These are phyloP conservation scores for Zophobas atratus DNA, from an alignment of 1,140 invertebrate genomes.

Conservation along the genomic window DNA sequence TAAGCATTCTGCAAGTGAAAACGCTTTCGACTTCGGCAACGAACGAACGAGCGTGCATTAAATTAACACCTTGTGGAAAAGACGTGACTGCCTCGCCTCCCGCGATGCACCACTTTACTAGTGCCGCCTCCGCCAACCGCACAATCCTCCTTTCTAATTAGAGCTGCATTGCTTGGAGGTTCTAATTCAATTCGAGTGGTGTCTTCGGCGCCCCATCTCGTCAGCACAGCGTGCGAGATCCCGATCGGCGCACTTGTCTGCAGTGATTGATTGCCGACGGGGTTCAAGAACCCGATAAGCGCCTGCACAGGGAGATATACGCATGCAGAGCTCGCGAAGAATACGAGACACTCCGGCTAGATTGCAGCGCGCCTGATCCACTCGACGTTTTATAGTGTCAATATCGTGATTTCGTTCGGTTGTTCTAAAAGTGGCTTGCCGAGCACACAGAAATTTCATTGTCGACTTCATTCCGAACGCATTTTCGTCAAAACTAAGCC, in stretches of 20 bases:
- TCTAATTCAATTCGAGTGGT: not conserved
- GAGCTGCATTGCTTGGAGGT: not conserved
- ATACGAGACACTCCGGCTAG: conserved; percentile 20
- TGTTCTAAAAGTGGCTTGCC: conserved; percentile 3
- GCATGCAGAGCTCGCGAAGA: not conserved
- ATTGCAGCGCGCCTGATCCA: conserved; percentile 13
- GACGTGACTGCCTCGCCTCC: too few relatives aligned
- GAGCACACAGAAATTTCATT: conserved; percentile 29
- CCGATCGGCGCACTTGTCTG: conserved; percentile 13
- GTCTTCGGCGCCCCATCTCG: not conserved
- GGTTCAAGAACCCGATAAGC: conserved; percentile 39
- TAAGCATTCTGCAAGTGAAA: conserved; percentile 19
- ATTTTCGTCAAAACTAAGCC: conserved; percentile 39
- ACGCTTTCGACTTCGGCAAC: not conserved
- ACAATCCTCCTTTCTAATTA: not conserved
- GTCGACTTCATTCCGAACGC: conserved; percentile 33
- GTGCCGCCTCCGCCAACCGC: not conserved
- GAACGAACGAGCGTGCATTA: not conserved
- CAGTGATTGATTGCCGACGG: conserved; percentile 42
- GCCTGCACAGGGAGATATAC: conserved; percentile 28
- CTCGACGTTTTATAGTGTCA: conserved; percentile 36
- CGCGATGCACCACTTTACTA: not conserved
- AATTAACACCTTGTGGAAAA: not conserved
- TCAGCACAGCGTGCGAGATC: not conserved
- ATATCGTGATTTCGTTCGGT: conserved; percentile 20